Base-by-base conservation (phyloP, 2,888 invertebrate genomes). In the Melinopterus prodromus region DNA sequence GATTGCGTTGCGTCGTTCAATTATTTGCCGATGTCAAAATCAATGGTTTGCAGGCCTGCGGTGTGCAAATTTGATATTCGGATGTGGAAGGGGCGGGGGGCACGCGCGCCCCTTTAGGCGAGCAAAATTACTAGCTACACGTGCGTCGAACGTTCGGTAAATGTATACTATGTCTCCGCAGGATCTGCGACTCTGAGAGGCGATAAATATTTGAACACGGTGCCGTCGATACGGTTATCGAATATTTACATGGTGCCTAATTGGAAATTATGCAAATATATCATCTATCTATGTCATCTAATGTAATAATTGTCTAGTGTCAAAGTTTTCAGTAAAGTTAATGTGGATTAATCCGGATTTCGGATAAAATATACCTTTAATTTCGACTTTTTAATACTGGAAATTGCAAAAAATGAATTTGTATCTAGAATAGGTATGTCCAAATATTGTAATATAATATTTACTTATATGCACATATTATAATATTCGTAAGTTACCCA, bases 211-310 rank as follows among this genome's bases (percentile, higher is more conserved):
- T 53, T 53, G 53, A 53, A 12, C 12, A 3, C 53, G 53, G 12
- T 53, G 12, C 53, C 9, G 53, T 9, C 9, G 12, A 53, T 53
- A 9, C 53, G 9, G 9, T 53, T 12, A 6, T 53, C 12, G 5
- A 53, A 12, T 53, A 53, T 53, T 53, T 53, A 53, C 53, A 53
- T 53, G 53, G 12, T 9, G 53, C 7, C 2, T 53, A 53, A 53
- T 26, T 72, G 35, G 26, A 72, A n/a, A 35, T 72, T 26, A 71
- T 71, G 71, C 15, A 71, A 71, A 71, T 71, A 71, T 26, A n/a
- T 71, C 14, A 71, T 71, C 69, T 1, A 69, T 69, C 15, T 69
- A n/a, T 69, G 69, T 69, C 14, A 69, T 69, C 1, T 69, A 69
- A 69, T 26, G 26, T 26, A 26, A 26, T 26, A 3, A 26, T 26